Conservation (phyloP, 2,797 vertebrate genomes). For the Sebastes trivittatus region DNA sequence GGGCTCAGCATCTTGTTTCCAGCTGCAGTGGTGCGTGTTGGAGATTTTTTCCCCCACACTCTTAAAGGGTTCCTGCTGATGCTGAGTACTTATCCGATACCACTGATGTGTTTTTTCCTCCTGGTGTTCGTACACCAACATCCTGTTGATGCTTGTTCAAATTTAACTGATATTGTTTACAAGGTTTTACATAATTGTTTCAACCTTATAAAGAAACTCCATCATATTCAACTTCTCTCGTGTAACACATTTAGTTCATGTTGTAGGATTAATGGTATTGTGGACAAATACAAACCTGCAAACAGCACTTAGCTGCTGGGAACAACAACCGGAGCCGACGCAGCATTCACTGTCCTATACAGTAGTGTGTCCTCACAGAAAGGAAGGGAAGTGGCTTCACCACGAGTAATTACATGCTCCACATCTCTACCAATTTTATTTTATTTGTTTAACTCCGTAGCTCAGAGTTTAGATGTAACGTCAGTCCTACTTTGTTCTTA, state of each 20-base stretch:
- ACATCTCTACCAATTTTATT: too few relatives aligned
- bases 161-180: neutral
- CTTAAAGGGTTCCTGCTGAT: neutral
- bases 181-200: neutral
- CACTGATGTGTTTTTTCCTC: too few relatives aligned
- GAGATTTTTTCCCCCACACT: neutral
- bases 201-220: neutral
- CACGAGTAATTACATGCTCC: too few relatives aligned
- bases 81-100: neutral
- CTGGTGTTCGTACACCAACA: neutral
- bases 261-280: neutral
- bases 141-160: neutral
- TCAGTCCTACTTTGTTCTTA: too few relatives aligned
- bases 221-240: neutral
- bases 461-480: too few relatives aligned
- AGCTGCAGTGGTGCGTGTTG: neutral
- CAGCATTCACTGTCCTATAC: neutral
- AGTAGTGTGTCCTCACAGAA: too few relatives aligned
- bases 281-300: neutral
- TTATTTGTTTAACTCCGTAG: fast-evolving
- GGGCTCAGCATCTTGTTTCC: neutral
- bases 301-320: neutral
- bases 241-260: neutral
- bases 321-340: neutral
- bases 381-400: too few relatives aligned